Evolutionary conservation across 2,888 invertebrate species (phyloP).

Genomic region (Empis livida): DNA sequence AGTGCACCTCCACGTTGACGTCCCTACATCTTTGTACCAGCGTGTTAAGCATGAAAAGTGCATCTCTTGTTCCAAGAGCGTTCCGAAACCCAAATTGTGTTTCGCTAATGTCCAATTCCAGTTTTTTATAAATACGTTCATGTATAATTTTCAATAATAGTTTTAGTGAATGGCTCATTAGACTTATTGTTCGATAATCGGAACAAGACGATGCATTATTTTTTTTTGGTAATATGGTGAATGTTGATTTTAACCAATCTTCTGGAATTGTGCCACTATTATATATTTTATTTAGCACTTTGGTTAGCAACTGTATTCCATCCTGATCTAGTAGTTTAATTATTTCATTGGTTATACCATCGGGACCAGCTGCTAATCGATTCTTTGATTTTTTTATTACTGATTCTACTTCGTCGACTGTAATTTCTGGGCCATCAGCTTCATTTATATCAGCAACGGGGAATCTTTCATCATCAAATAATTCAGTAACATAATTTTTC

Average conservation of each 20-base stretch:
- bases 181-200: too few relatives aligned
- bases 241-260: neutral
- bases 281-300: neutral
- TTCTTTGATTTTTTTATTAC: neutral
- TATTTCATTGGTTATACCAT: neutral
- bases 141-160: neutral
- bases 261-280: neutral
- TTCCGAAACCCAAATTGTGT: neutral
- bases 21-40: neutral
- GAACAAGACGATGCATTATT: too few relatives aligned
- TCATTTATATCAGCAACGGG: neutral
- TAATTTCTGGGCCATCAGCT: neutral
- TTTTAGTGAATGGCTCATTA: too few relatives aligned
- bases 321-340: neutral
- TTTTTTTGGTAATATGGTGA: neutral
- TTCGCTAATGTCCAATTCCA: neutral
- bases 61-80: neutral
- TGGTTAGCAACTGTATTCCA: neutral
- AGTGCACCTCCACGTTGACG: neutral
- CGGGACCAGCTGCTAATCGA: neutral
- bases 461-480: neutral
- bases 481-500: neutral
- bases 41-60: neutral
- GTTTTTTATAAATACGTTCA: neutral
- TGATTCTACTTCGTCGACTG: neutral